These are phyloP conservation scores for Pontoporia blainvillei DNA, from an alignment of 2,113 vertebrate genomes.

Conservation along the genomic window DNA sequence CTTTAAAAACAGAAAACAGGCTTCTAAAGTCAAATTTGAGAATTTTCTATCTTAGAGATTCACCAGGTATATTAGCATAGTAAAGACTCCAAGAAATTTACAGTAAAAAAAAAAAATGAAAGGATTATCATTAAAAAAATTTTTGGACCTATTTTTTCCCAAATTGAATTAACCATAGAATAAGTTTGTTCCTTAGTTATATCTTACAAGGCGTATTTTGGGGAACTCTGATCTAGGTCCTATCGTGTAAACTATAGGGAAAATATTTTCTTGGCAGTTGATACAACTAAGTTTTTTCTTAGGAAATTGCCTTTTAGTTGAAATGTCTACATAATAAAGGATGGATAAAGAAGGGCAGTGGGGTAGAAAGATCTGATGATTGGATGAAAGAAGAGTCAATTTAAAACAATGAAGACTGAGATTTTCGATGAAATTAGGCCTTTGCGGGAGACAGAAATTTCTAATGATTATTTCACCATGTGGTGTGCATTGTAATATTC, in stretches of 20 bases:
- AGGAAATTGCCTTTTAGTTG: background rate
- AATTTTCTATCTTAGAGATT: background rate
- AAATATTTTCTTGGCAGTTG: background rate
- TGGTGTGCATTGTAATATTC: background rate
- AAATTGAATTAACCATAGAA: background rate
- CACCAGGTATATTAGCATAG: background rate
- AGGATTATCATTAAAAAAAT: background rate
- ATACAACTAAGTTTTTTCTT: background rate
- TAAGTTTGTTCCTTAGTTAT: background rate
- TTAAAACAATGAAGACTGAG: background rate
- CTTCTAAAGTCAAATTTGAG: background rate
- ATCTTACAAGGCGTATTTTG: background rate
- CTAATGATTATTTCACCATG: background rate
- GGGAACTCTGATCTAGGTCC: background rate
- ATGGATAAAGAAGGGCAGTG: background rate
- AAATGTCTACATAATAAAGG: background rate
- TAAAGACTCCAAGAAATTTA: background rate
- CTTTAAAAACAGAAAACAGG: background rate
- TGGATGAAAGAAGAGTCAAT: background rate
- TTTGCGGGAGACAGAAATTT: background rate
- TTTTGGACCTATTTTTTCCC: background rate
- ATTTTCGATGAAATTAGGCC: background rate
- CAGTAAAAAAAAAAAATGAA: background rate
- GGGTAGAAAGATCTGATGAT: background rate
- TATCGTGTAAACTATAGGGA: background rate